Evolutionary conservation across 64 coral and sea anemone genomes (phyloP), one percentile per base, ranked within the genome.

Genomic region (Pocillopora damicornis): DNA sequence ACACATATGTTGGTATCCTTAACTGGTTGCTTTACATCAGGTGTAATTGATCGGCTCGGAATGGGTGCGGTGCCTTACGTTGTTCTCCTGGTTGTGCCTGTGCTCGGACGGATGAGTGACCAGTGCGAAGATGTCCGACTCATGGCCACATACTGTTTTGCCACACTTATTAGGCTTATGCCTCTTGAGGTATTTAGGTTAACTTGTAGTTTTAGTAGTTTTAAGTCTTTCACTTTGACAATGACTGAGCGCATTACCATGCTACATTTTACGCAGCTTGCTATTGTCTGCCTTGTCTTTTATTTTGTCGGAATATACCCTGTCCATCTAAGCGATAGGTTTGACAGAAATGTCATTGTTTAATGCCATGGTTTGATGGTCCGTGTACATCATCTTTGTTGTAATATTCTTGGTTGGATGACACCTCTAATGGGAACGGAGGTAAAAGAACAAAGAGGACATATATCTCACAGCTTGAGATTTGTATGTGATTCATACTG

Each of bases 21-120:
- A 51, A 69, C 25, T 57, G 61, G 63, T 8, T 77, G 5, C 17
- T 35, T 61, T 78, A 16, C 34, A 22, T 34, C 79, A 99, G 97
- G 95, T 91, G 90, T 99, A 20, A 95, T 94, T 81, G 88, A 95
- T 12, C 88, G 87, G 57, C 89, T 99, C 34, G 87, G 88, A 16
- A 65, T 99, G 22, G 66, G 67, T 37, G 81, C 93, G 84, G 88
- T 99, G 2, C 93, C 97, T 4, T 99, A 99, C 42, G 97, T 95
- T 58, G 88, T 99, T 20, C 93, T 99, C 15, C 61, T 99, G 73
- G 93, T 99, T 59, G 93, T 99, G 56, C 97, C 97, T 9, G 89
- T 94, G 59, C 82, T 99, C 30, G 97, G 97, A 84, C 62, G 93
- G 13, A 99, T 99, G 97, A 99, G 97, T 64, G 97, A 99, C 66